Percentiles rank a stretch among this genome's conserved stretches.
Evolutionary conservation across 30 jellyfish, hydroid and myxozoan genomes (phyloP).

Genomic region (Pseudorhiza aurosa): DNA sequence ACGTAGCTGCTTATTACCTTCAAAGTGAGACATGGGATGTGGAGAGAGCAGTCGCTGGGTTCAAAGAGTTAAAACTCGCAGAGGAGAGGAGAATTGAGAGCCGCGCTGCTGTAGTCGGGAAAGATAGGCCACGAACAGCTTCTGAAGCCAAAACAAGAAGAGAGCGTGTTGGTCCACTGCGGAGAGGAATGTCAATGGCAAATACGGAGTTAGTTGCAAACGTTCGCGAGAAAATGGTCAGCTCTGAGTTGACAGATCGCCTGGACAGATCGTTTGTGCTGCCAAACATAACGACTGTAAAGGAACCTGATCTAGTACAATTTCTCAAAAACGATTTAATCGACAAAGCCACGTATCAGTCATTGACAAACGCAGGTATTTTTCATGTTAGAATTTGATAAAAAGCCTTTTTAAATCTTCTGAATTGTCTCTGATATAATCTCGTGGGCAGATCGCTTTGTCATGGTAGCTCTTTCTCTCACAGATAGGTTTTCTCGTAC

Average conservation of each 20-base stretch:
- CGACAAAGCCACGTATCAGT: constrained; percentile 52
- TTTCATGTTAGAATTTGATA: not conserved
- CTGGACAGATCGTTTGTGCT: constrained; percentile 46
- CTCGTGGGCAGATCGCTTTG: too few relatives aligned
- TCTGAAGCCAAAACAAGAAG: constrained; percentile 3
- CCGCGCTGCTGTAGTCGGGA: constrained; percentile 3
- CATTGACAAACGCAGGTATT: constrained; percentile 81
- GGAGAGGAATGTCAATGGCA: constrained; percentile 89
- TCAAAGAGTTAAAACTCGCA: constrained; percentile 30
- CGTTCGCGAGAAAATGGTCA: constrained; percentile 62
- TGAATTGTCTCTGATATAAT: too few relatives aligned
- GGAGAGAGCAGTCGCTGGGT: constrained; percentile 46
- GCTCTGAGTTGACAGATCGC: constrained; percentile 2
- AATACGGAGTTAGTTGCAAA: constrained; percentile 69
- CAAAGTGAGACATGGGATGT: constrained; percentile 66
- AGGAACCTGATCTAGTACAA: constrained; percentile 62
- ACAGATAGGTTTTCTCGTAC: too few relatives aligned
- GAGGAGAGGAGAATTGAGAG: constrained; percentile 38
- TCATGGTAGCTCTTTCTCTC: too few relatives aligned
- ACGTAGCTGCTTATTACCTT: constrained; percentile 60
- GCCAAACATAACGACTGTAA: constrained; percentile 69
- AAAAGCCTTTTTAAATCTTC: too few relatives aligned
- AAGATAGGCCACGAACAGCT: not conserved
- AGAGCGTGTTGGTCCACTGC: constrained; percentile 35
- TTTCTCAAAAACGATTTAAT: constrained; percentile 76